Evolutionary conservation across 2,888 invertebrate species (phyloP), one percentile per base, ranked within the genome.

Genomic region (Mimachlamys varia): DNA sequence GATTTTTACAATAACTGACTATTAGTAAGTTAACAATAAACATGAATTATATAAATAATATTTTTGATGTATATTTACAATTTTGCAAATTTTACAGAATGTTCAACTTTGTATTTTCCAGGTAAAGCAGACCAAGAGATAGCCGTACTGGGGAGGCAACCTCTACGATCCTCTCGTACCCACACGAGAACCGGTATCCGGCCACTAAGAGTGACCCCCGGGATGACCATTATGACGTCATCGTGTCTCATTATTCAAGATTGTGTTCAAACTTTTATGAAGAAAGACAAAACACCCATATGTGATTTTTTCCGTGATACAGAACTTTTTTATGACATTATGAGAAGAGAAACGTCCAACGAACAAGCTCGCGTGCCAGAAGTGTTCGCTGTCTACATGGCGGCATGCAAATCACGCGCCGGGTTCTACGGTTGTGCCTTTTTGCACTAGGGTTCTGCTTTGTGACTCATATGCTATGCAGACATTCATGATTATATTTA

Each of bases 281-380:
- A 76, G 76, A 76, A 76, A 33, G 76, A 76, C 76, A 76, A 76
- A 76, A 76, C 76, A 33, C 27, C 27, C 33, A 10, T 27, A 76
- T 76, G 76, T 76, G 76, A 76, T 76, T 62, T 22, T n/a, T 62
- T 62, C 76, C 76, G 76, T 76, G 76, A 76, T 76, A 76, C 12
- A 7, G 33, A 15, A 76, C 33, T 76, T 76, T 33, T 76, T 27
- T 27, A 10, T 22, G 27, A 27, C 10, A 76, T 76, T 0, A 76
- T 76, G 12, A 0, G 33, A 76, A 13, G 33, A 27, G 5, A 33
- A 27, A 76, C 13, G 22, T 12, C n/a, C n/a, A n/a, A n/a, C 44
- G 44, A 7, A 44, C 44, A 44, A 44, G 44, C 7, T 44, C 44
- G 44, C 44, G 44, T 44, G 44, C 44, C 44, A 5, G 44, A 44